Conservation (phyloP, 2,113 vertebrate genomes). For the Hippocampus abdominalis region DNA sequence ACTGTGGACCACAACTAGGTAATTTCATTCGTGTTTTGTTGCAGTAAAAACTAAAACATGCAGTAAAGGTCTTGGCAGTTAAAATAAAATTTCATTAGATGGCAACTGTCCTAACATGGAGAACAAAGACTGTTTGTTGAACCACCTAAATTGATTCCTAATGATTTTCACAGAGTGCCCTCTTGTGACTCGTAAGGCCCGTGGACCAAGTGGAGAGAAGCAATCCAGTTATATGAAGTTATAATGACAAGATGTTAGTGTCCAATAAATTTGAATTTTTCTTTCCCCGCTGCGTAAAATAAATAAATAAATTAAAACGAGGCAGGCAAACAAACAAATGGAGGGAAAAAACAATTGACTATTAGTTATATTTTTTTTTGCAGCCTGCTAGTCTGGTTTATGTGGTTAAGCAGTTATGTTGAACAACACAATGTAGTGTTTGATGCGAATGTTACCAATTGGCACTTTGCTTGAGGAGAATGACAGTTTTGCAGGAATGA, state of each 20-base stretch:
- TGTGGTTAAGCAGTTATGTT: too few species aligned
- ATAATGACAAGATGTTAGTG: too few species aligned
- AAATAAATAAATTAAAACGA: too few species aligned
- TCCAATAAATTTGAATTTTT: background rate
- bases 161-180: background rate
- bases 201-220: background rate
- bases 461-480: background rate
- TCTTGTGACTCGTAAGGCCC: background rate
- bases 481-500: background rate
- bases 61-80: too few species aligned
- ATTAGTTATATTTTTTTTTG: background rate
- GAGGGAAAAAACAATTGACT: background rate
- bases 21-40: too few species aligned
- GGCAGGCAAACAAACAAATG: background rate
- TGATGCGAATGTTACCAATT: background rate
- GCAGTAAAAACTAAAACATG: too few species aligned
- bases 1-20: too few species aligned
- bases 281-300: background rate
- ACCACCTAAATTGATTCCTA: background rate
- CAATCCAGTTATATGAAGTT: background rate
- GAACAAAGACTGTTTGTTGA: constrained; percentile 1
- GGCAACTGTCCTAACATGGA: background rate
- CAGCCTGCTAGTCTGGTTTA: background rate
- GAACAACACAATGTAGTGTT: background rate
- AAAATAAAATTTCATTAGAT: too few species aligned